Conservation (phyloP, 2,113 vertebrate species). For the Rhinopomastus cyanomelas region DNA sequence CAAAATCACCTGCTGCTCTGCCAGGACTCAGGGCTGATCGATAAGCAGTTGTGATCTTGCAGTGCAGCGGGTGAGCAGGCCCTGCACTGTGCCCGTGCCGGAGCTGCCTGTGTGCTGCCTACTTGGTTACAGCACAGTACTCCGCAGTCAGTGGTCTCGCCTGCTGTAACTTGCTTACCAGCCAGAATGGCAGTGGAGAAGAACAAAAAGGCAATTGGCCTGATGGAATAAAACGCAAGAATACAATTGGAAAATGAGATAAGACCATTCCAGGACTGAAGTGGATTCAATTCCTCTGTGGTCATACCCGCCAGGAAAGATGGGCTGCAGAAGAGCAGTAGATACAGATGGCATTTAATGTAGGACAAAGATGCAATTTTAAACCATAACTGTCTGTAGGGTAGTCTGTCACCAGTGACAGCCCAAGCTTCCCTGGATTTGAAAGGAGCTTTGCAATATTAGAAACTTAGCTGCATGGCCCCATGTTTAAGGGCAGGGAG, state of each 20-base stretch:
- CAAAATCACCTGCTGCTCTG: neutral
- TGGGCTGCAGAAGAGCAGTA: neutral
- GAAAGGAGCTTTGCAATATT: neutral
- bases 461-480: neutral
- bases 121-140: rapidly evolving
- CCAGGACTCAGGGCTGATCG: neutral
- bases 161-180: neutral
- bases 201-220: neutral
- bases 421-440: neutral
- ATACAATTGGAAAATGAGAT: rapidly evolving
- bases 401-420: neutral
- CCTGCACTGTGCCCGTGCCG: too few relatives aligned
- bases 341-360: neutral
- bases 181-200: neutral
- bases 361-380: neutral
- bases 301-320: neutral
- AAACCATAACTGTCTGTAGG: neutral
- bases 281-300: neutral
- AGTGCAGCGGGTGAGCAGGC: neutral
- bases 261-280: neutral
- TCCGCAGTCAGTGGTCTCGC: neutral
- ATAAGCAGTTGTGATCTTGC: neutral
- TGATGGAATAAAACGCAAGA: neutral
- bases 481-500: neutral
- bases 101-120: neutral